Evolutionary conservation across 35 echinoderm and acorn worm species (phyloP), one percentile per base, ranked within the genome.

Genomic region (Patiria miniata): DNA sequence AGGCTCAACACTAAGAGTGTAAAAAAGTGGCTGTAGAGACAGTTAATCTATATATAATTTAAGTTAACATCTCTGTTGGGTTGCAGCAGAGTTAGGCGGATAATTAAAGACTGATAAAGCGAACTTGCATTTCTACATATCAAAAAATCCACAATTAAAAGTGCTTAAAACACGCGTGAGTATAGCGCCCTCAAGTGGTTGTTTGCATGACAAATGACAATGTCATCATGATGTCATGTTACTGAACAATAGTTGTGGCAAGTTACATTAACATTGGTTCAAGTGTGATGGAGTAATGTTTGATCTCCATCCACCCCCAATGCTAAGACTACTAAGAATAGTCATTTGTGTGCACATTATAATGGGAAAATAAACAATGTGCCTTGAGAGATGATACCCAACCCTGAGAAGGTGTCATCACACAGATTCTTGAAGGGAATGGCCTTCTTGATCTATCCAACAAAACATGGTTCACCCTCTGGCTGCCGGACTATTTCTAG

Each of bases 321-420:
- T 54, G 52, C 52, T 54, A 54, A 54, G 52, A 54, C 18, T 54
- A 54, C 52, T 54, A 54, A 54, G 52, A 54, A 54, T 54, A 54
- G 52, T 54, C 52, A 54, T 7, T 54, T 54, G 18, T 54, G 52
- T 54, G 52, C 18, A 54, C 52, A 54, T 54, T 18, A 9, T 54
- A 54, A 54, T 54, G 52, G 52, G 52, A 54, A 54, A 54, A 54
- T 54, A 54, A 54, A n/a, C n/a, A n/a, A n/a, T n/a, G n/a, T n/a
- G n/a, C n/a, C n/a, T n/a, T n/a, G n/a, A n/a, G n/a, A n/a, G n/a
- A n/a, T n/a, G n/a, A n/a, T n/a, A n/a, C n/a, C n/a, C n/a, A n/a
- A n/a, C n/a, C n/a, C n/a, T n/a, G n/a, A n/a, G n/a, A n/a, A n/a
- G n/a, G n/a, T n/a, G n/a, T n/a, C n/a, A n/a, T n/a, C n/a, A n/a